Evolutionary conservation across 2,888 invertebrate genomes (phyloP).

Genomic region (Tachina fera): DNA sequence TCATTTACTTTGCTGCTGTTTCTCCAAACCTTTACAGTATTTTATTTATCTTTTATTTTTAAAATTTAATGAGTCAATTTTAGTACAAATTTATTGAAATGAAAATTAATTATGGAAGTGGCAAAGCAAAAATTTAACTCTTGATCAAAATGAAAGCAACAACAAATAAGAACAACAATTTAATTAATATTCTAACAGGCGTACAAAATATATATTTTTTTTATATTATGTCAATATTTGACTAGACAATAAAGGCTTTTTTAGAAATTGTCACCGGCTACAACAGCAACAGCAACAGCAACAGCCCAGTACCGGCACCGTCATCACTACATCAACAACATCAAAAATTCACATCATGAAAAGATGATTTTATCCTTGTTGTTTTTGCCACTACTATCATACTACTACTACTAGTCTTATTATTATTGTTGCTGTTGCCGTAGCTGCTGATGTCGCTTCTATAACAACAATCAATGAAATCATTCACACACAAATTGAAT

Average conservation of each 20-base stretch:
- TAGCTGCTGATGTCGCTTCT: slow-evolving; percentile 52
- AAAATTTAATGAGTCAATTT: no score
- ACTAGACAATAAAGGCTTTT: slow-evolving; percentile 52
- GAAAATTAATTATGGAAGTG: neutral
- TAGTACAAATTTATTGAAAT: no score
- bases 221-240: slow-evolving; percentile 50
- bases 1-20: no score
- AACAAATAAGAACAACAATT: slow-evolving; percentile 4
- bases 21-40: no score
- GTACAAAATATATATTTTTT: slow-evolving; percentile 34
- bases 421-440: slow-evolving; percentile 13
- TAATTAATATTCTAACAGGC: slow-evolving; percentile 43
- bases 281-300: slow-evolving; percentile 42
- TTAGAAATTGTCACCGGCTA: slow-evolving; percentile 21
- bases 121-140: neutral
- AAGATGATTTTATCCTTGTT: slow-evolving; percentile 49
- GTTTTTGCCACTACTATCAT: slow-evolving; percentile 25
- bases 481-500: slow-evolving; percentile 78
- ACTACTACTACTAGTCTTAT: neutral
- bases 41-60: no score
- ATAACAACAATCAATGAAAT: slow-evolving; percentile 76
- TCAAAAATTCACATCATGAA: slow-evolving; percentile 61
- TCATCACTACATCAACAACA: slow-evolving; percentile 23
- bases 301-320: slow-evolving; percentile 31
- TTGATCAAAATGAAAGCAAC: neutral